Conservation (phyloP, 2,888 invertebrate species). For the Uloborus plumipes region DNA sequence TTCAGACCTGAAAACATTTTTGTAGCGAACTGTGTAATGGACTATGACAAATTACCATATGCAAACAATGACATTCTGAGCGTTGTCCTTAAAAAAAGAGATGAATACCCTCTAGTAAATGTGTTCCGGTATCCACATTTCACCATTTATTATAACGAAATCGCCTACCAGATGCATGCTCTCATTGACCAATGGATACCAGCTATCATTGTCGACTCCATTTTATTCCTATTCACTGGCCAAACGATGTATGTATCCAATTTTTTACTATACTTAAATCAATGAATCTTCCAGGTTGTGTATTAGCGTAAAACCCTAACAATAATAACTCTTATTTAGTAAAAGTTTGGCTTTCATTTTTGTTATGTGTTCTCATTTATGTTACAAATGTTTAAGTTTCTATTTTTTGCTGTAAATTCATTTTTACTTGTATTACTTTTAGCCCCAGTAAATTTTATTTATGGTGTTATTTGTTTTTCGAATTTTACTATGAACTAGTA, state of each 20-base stretch:
- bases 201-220: constrained; percentile 32
- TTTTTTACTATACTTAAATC: too few relatives aligned
- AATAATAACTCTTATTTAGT: too few relatives aligned
- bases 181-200: constrained; percentile 55
- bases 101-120: constrained; percentile 40
- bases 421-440: too few relatives aligned
- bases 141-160: constrained; percentile 23
- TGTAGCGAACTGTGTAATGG: constrained; percentile 38
- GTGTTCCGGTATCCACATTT: constrained; percentile 58
- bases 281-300: too few relatives aligned
- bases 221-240: constrained; percentile 53
- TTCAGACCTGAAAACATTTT: constrained; percentile 26
- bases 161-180: constrained; percentile 41
- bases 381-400: too few relatives aligned
- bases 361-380: too few relatives aligned
- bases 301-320: too few relatives aligned
- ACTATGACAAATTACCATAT: constrained; percentile 30
- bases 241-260: constrained; percentile 42
- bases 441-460: too few relatives aligned
- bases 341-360: too few relatives aligned
- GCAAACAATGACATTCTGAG: constrained; percentile 36
- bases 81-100: constrained; percentile 35
- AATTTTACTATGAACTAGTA: too few relatives aligned
- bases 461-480: too few relatives aligned
- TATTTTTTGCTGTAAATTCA: too few relatives aligned